These are phyloP conservation scores for Umimayanthus chanpuru DNA, from an alignment of 92 coral and sea anemone species.

Conservation along the genomic window DNA sequence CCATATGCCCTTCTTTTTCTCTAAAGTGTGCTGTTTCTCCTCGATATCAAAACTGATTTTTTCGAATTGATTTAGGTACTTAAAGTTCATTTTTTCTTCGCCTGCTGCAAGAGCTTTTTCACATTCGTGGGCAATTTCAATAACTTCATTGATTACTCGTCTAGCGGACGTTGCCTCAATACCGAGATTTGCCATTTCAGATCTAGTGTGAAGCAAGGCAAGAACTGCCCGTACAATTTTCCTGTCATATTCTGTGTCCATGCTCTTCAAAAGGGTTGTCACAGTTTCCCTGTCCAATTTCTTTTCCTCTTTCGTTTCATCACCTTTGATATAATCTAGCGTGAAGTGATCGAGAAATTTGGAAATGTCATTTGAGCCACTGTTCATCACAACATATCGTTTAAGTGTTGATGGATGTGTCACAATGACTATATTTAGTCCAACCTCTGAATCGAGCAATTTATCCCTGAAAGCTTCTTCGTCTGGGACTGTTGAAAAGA, in stretches of 20 bases:
- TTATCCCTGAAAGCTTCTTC: conserved; percentile 46
- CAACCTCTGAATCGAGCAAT: no score
- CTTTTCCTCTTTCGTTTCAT: conserved; percentile 17
- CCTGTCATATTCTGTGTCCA: conserved; percentile 58
- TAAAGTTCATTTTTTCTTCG: conserved; percentile 36
- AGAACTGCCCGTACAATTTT: conserved; percentile 36
- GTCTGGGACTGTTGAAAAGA: conserved; percentile 38
- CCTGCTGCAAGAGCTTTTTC: conserved; percentile 34
- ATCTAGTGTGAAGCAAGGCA: conserved; percentile 33
- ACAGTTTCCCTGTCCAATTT: conserved; percentile 44
- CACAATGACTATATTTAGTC: conserved; percentile 49
- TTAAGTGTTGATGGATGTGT: no score
- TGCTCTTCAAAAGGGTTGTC: conserved; percentile 45
- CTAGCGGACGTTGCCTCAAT: conserved; percentile 42
- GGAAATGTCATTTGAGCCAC: conserved; percentile 30
- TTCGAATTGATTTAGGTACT: conserved; percentile 30
- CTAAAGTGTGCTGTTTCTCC: conserved; percentile 37
- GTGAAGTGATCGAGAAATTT: conserved; percentile 42
- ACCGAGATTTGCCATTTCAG: conserved; percentile 47
- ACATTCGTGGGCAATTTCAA: conserved; percentile 51
- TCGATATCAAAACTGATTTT: conserved; percentile 29
- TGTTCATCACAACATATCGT: conserved; percentile 46
- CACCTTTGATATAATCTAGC: conserved; percentile 9
- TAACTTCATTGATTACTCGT: conserved; percentile 27
- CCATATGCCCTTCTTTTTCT: conserved; percentile 46